These are phyloP conservation scores for Bubalus kerabau DNA, from an alignment of 2,113 vertebrate genomes.

Conservation along the genomic window DNA sequence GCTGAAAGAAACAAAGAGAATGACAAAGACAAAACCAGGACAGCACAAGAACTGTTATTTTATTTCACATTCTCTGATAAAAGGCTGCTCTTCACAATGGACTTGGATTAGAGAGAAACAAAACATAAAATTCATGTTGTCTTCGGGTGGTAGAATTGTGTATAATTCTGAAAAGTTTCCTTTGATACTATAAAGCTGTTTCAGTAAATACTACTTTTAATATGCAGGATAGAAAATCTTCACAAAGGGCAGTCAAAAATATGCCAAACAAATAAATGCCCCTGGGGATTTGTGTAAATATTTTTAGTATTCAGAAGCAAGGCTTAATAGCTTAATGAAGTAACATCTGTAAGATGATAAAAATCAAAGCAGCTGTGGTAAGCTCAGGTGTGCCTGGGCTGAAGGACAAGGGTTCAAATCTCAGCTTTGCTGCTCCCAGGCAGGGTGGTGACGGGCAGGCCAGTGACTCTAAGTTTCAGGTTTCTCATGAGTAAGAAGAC, in stretches of 20 bases:
- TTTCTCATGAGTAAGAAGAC: conserved; percentile 20
- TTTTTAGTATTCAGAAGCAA: conserved; percentile 33
- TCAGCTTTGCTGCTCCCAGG: background rate
- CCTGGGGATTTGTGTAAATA: conserved; percentile 10
- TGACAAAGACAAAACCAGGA: background rate
- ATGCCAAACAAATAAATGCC: conserved; percentile 1
- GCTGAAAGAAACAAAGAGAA: background rate
- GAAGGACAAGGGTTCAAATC: conserved; percentile 2
- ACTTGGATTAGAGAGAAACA: background rate
- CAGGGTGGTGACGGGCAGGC: background rate
- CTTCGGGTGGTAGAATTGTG: background rate
- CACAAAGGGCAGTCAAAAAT: background rate
- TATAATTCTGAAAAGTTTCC: background rate
- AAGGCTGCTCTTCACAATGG: background rate
- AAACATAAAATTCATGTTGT: background rate
- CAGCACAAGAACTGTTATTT: background rate
- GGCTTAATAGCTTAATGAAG: conserved; percentile 18
- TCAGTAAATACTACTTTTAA: conserved; percentile 24
- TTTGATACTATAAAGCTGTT: conserved; percentile 1
- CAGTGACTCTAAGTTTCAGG: background rate
- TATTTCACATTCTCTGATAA: background rate
- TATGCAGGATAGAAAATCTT: background rate
- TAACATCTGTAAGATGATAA: background rate
- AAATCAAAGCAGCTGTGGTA: background rate
- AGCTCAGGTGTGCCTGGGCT: background rate